phyloP scores from a whole-genome alignment of 53 echinoderm and acorn worm genomes.

The Apostichopus leukothele region DNA sequence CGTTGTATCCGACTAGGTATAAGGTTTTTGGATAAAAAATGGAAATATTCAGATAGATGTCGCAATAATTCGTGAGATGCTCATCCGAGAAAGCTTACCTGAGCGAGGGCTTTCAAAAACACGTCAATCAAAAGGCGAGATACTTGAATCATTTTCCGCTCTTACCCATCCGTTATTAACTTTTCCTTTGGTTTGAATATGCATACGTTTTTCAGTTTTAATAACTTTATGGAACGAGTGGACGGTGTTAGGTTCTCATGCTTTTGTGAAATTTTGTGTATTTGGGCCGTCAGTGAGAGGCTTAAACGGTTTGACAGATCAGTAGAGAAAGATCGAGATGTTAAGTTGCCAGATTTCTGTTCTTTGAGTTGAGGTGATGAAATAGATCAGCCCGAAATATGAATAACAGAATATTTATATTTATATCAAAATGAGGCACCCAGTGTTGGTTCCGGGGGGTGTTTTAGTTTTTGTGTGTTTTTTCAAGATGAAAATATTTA shows the following conservation, averaged over 20 bases:
- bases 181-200: constrained; percentile 3
- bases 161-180: constrained; percentile 40
- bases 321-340: constrained; percentile 42
- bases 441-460: background rate
- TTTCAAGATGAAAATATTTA: background rate
- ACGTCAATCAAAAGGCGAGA: constrained; percentile 43
- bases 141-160: constrained; percentile 49
- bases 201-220: constrained; percentile 41
- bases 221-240: constrained; percentile 46
- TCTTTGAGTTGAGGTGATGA: background rate
- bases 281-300: constrained; percentile 40
- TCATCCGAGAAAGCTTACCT: constrained; percentile 44
- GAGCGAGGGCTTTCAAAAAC: constrained; percentile 44
- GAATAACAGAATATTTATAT: constrained; percentile 37
- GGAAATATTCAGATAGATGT: constrained; percentile 51
- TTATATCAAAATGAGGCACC: constrained; percentile 32
- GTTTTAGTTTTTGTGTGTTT: background rate
- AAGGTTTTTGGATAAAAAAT: constrained; percentile 50
- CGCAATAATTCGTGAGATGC: constrained; percentile 48
- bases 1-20: constrained; percentile 39
- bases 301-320: constrained; percentile 49
- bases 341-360: constrained; percentile 46
- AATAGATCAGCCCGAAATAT: constrained; percentile 39
- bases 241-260: constrained; percentile 29
- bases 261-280: constrained; percentile 34